Evolutionary conservation across 1,140 invertebrate genomes (phyloP).

Genomic region (Oncopeltus fasciatus): DNA sequence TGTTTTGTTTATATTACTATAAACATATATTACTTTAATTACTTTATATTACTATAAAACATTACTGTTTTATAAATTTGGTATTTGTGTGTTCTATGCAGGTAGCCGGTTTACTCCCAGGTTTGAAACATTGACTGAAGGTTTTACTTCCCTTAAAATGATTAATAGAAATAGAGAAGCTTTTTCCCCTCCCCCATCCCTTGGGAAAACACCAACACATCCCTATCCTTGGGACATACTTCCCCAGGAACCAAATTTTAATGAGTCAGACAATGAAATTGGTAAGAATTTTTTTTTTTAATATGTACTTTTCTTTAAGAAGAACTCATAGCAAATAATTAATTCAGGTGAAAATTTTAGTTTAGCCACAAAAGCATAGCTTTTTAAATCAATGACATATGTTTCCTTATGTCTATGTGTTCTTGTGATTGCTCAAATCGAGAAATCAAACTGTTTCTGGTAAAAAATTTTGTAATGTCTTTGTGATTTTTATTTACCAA

Average conservation of each 20-base stretch:
- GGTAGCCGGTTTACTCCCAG: slow-evolving; percentile 43
- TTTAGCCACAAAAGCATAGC: too few species aligned
- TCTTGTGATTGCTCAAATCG: too few species aligned
- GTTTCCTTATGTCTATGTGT: too few species aligned
- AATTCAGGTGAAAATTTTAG: too few species aligned
- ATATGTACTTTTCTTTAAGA: too few species aligned
- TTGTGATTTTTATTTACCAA: too few species aligned
- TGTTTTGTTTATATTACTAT: too few species aligned
- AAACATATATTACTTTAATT: neutral
- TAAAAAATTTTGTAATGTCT: too few species aligned
- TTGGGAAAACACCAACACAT: slow-evolving; percentile 44
- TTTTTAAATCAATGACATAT: too few species aligned
- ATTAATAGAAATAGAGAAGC: slow-evolving; percentile 34
- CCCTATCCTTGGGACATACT: slow-evolving; percentile 43
- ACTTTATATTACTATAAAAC: neutral
- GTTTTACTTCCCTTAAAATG: slow-evolving; percentile 57
- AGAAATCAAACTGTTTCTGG: too few species aligned
- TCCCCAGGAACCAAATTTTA: slow-evolving; percentile 15
- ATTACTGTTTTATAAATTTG: neutral
- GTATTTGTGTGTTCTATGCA: slow-evolving; percentile 23
- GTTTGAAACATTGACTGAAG: slow-evolving; percentile 48
- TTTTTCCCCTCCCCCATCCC: slow-evolving; percentile 31
- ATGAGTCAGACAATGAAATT: neutral
- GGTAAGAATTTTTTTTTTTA: too few species aligned
- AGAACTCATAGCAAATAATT: too few species aligned